phyloP scores from a whole-genome alignment of 2,113 vertebrate species.

The Ammospiza nelsoni region DNA sequence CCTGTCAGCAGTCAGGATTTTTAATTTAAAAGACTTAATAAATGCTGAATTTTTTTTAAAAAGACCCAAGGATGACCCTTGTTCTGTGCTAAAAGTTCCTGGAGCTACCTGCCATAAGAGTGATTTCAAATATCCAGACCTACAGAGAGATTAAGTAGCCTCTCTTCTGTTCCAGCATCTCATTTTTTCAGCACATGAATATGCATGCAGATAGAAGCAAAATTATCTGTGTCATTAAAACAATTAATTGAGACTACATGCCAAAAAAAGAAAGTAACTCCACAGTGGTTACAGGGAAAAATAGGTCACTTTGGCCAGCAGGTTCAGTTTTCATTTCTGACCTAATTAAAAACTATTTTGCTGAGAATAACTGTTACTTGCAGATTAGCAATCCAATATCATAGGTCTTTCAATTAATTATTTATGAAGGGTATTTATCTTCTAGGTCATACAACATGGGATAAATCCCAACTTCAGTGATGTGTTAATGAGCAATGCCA shows the following conservation, averaged over 20 bases:
- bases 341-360: constrained; percentile 13
- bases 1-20: not conserved
- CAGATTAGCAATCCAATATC: not conserved
- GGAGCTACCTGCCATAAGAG: not conserved
- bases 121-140: not conserved
- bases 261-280: not conserved
- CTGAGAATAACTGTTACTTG: not conserved
- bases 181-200: not conserved
- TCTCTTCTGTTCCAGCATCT: not conserved
- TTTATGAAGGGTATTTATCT: constrained; percentile 11
- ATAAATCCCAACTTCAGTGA: constrained; percentile 1
- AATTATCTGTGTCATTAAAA: constrained; percentile 43
- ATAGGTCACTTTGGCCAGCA: not conserved
- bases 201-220: not conserved
- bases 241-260: not conserved
- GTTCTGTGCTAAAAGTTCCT: not conserved
- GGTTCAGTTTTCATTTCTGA: constrained; percentile 20
- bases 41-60: not conserved
- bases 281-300: not conserved
- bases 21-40: not conserved
- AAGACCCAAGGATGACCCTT: not conserved
- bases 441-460: not conserved
- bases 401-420: not conserved
- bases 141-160: not conserved
- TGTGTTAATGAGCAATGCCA: not conserved